Evolutionary conservation across 2,888 invertebrate species (phyloP), one percentile per base, ranked within the genome.

Genomic region (Papilio protenor): DNA sequence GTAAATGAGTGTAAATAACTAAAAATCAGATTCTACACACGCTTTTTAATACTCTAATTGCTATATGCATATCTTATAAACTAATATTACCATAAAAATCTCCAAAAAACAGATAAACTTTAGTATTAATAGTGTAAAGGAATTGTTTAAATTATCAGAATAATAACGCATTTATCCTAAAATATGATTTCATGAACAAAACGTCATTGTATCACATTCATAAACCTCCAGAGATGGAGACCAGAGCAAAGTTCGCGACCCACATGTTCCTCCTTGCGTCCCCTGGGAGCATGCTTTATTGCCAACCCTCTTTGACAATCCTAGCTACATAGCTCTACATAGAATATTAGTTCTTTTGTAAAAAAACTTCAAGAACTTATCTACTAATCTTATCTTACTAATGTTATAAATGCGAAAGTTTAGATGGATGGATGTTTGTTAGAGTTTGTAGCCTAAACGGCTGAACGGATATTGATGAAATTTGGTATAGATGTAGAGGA

Each of bases 191-290:
- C 12, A 75, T 66, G 21, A 33, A 75, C 40, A 40, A 21, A 55
- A 40, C n/a, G 33, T 45, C n/a, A 45, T 6, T 23, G 69, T 55
- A 52, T 8, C 66, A 55, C 69, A 14, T 18, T 18, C 57, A 18
- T 59, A 70, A 47, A 75, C 57, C 55, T 61, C 16, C 12, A 27
- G 61, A 61, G 61, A 61, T 16, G 4, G 27, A 59, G 23, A 21
- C 11, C 59, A 27, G 27, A 61, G 61, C 59, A 16, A 6, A 76
- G 76, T 70, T 76, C 47, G 27, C 70, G 75, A 69, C 76, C 76
- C 70, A 59, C 76, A 76, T 76, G 40, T 40, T 16, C 69, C 23
- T n/a, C 27, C 61, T 21, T 2, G 6, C 61, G 61, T 76, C 76
- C 59, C 76, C 27, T 55, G 75, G 70, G 70, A 57, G 40, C 59